Conservation (phyloP, 2,888 invertebrate species). For the Rotaria socialis region DNA sequence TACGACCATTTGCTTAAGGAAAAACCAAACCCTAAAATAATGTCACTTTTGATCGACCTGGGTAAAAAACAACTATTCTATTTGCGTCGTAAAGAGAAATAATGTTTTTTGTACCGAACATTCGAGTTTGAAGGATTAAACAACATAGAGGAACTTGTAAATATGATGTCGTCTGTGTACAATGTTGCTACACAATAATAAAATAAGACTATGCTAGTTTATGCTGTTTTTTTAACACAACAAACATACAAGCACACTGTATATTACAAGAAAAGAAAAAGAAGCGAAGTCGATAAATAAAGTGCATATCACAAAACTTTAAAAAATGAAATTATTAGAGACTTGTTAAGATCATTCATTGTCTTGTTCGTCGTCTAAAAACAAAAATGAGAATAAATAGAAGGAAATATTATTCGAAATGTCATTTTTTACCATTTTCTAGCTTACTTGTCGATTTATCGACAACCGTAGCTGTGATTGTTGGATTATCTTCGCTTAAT, state of each 20-base stretch:
- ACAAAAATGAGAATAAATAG: neutral
- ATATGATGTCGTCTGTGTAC: no score
- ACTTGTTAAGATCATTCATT: neutral
- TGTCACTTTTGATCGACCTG: no score
- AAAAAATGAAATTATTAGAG: neutral
- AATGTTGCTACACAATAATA: neutral
- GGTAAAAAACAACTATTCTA: no score
- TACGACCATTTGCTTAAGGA: no score
- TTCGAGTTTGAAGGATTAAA: no score
- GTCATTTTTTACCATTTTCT: neutral
- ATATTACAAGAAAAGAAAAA: neutral
- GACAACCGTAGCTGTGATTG: neutral
- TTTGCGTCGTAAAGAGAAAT: no score
- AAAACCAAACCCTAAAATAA: no score
- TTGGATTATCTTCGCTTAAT: neutral
- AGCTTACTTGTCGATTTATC: neutral
- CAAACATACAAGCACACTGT: neutral
- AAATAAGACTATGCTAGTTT: neutral
- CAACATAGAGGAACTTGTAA: no score
- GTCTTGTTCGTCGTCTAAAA: neutral
- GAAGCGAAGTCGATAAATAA: neutral
- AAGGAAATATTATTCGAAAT: neutral
- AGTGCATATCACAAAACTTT: neutral
- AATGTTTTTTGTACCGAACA: no score
- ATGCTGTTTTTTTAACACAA: neutral